Conservation (phyloP, 2,888 invertebrate species). For the Bombylius major region DNA sequence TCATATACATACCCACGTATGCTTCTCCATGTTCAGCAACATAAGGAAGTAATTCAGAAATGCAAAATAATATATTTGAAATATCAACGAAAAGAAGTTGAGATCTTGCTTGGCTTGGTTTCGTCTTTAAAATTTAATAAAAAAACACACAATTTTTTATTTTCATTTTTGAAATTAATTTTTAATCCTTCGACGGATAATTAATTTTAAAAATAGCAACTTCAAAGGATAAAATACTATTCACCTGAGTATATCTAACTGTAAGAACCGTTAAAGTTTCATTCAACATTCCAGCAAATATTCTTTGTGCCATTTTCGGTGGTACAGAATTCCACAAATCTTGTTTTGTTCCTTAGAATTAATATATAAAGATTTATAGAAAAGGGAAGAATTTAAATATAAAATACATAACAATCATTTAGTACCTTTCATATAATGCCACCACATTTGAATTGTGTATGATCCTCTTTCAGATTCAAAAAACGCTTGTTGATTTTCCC, state of each 20-base stretch:
- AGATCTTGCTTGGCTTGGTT: slow-evolving; percentile 46
- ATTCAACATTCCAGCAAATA: slow-evolving; percentile 74
- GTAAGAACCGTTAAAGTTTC: slow-evolving; percentile 71
- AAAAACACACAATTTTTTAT: background rate
- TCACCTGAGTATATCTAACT: slow-evolving; percentile 66
- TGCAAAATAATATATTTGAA: slow-evolving; percentile 62
- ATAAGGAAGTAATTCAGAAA: slow-evolving; percentile 56
- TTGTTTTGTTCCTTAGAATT: slow-evolving; percentile 52
- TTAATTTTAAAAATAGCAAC: background rate
- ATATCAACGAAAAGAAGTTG: slow-evolving; percentile 56
- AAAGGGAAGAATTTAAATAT: background rate
- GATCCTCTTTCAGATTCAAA: slow-evolving; percentile 65
- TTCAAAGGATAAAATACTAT: background rate
- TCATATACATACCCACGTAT: slow-evolving; percentile 29
- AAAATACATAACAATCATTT: background rate
- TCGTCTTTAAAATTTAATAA: slow-evolving; percentile 39
- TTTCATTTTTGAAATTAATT: background rate
- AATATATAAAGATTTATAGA: background rate
- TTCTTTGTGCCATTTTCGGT: slow-evolving; percentile 73
- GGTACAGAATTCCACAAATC: slow-evolving; percentile 83
- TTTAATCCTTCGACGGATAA: no score
- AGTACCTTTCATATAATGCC: slow-evolving; percentile 70
- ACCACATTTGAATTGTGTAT: slow-evolving; percentile 78
- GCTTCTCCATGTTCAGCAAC: slow-evolving; percentile 51
- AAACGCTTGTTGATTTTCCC: slow-evolving; percentile 53